A percentile compares a stretch with the other conserved stretches of the same genome.
Conservation (phyloP, 2,888 invertebrate genomes). For the Dicyrtoma fusca region DNA sequence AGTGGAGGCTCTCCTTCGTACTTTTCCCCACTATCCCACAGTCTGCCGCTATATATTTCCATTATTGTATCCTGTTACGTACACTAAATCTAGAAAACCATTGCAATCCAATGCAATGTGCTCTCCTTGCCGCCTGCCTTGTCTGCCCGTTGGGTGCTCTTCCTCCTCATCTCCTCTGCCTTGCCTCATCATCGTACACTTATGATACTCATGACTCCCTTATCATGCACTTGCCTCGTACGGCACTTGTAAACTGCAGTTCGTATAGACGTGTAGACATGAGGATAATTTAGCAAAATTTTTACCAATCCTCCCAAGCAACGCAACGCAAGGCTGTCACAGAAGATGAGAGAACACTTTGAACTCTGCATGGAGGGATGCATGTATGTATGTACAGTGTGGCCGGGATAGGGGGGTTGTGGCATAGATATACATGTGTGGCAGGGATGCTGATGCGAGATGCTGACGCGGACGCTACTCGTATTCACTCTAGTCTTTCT, state of each 20-base stretch:
- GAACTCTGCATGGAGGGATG: too few relatives aligned
- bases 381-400: background rate
- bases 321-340: too few relatives aligned
- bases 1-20: too few relatives aligned
- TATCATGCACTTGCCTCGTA: slow-evolving; percentile 27
- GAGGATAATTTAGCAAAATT: slow-evolving; percentile 34
- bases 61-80: slow-evolving; percentile 18
- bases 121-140: slow-evolving; percentile 20
- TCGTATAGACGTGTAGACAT: slow-evolving; percentile 14
- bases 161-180: slow-evolving; percentile 12
- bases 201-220: slow-evolving; percentile 21
- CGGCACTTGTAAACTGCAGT: slow-evolving; percentile 25
- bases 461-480: too few relatives aligned
- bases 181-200: slow-evolving; percentile 3
- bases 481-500: background rate
- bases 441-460: background rate
- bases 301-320: slow-evolving; percentile 9
- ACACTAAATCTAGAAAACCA: slow-evolving; percentile 32
- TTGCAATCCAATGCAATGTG: background rate
- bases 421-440: too few relatives aligned
- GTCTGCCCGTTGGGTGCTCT: slow-evolving; percentile 26
- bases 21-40: background rate
- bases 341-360: too few relatives aligned
- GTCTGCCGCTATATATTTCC: background rate
- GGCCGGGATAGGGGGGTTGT: too few relatives aligned